Percentiles rank a stretch among this genome's conserved stretches.
phyloP scores from a whole-genome alignment of 2,888 invertebrate genomes.

The Apotomis capreana region DNA sequence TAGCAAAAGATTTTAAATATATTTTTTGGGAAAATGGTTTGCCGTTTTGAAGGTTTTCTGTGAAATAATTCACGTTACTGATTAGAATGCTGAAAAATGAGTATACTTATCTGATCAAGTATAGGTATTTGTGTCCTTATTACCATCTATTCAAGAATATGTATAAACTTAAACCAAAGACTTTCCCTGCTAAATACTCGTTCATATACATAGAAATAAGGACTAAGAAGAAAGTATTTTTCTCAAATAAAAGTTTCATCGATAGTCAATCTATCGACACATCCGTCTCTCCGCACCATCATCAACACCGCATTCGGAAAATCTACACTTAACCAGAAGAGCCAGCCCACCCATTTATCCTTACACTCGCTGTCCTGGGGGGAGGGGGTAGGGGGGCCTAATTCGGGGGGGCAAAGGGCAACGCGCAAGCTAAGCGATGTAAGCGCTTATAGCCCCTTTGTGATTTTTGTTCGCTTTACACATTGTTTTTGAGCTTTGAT shows the following conservation, averaged over 20 bases:
- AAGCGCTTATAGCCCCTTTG: constrained; percentile 68
- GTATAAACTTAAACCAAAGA: no score
- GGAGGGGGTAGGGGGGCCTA: constrained; percentile 58
- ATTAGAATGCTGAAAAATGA: no score
- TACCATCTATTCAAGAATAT: no score
- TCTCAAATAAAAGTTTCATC: constrained; percentile 6
- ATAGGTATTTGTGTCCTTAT: no score
- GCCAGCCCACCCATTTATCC: constrained; percentile 84
- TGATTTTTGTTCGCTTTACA: constrained; percentile 55
- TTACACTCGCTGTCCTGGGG: constrained; percentile 76
- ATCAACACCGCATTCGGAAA: constrained; percentile 84
- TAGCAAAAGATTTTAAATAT: no score
- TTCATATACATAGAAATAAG: neutral
- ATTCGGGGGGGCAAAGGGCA: constrained; percentile 76
- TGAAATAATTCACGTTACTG: no score
- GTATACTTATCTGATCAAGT: no score
- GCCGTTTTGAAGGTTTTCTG: no score
- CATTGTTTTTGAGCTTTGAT: constrained; percentile 49
- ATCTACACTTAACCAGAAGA: constrained; percentile 84
- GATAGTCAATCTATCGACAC: constrained; percentile 31
- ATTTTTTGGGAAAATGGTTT: no score
- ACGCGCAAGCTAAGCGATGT: constrained; percentile 59
- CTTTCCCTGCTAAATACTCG: no score
- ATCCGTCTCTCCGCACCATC: constrained; percentile 63
- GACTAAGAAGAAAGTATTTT: neutral